Base-by-base conservation (phyloP, 2,888 invertebrate genomes). In the Euproctis similis region DNA sequence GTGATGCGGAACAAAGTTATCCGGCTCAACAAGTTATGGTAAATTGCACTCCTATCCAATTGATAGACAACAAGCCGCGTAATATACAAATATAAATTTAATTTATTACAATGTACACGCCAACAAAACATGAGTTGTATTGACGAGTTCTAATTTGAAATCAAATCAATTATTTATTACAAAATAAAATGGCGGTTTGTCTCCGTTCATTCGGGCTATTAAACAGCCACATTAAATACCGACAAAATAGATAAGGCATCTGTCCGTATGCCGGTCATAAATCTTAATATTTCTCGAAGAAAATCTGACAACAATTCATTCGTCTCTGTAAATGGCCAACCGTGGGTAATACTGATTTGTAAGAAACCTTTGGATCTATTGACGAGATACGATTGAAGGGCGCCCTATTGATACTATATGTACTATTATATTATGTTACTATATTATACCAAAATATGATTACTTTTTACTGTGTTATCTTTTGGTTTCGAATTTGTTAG, bases 211-310 rank as follows among this genome's bases (percentile, higher is more conserved):
- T 8, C 4, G 10, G 10, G 4, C 21, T 10, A 21, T 21, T 21
- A 21, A 21, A 10, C 11, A 30, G 26, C 24, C 28, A 38, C 34
- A 27, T 27, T 34, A 46, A 19, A 24, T 29, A 23, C 11, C 28
- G 39, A 45, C 51, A 54, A 57, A 56, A 53, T 52, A 49, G 52
- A 54, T 57, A 55, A 56, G 53, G 46, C 54, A 50, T 47, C 52
- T 39, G 43, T 42, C 46, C 38, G 33, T n/a, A n/a, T n/a, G n/a
- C n/a, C n/a, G n/a, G 43, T 45, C 49, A 76, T 75, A 68, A 65
- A 74, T 76, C 76, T 73, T 71, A 64, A 73, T 76, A 74, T 68
- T 70, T 70, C 60, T 57, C 57, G 57, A 62, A 61, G 59, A 66
- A 53, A 55, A 59, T 46, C 66, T 64, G 66, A 65, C 70, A 60